These are phyloP conservation scores for Pitta sordida DNA, from an alignment of 2,113 vertebrate species.

Conservation along the genomic window DNA sequence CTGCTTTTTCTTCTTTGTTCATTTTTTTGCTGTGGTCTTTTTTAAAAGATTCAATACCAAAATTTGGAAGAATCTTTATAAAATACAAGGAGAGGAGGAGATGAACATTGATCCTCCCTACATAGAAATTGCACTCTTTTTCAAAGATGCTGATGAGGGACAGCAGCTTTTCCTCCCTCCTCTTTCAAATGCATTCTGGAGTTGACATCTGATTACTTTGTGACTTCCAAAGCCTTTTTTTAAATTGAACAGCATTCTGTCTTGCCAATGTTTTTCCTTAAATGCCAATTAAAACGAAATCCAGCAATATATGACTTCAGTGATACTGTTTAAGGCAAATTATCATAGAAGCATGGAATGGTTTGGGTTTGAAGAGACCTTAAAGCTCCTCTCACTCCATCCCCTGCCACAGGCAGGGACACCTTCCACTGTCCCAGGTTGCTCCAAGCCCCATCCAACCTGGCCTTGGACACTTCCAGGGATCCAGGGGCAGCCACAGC, in stretches of 20 bases:
- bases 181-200: not conserved
- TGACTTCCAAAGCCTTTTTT: not conserved
- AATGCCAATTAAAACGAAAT: not conserved
- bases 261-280: not conserved
- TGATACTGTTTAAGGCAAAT: not conserved
- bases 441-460: too few relatives aligned
- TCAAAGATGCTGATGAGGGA: not conserved
- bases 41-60: not conserved
- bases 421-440: rapidly evolving
- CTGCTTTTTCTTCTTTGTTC: not conserved
- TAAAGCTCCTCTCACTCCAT: rapidly evolving
- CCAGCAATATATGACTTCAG: not conserved
- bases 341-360: not conserved
- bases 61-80: not conserved
- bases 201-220: not conserved
- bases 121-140: not conserved
- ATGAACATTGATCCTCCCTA: not conserved
- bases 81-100: not conserved
- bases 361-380: not conserved
- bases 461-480: not conserved
- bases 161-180: not conserved
- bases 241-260: not conserved
- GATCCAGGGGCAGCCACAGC: not conserved
- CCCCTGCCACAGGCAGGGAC: not conserved
- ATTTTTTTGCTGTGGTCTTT: not conserved